Evolutionary conservation across 2,113 vertebrate genomes (phyloP).

Genomic region (Fulica atra): DNA sequence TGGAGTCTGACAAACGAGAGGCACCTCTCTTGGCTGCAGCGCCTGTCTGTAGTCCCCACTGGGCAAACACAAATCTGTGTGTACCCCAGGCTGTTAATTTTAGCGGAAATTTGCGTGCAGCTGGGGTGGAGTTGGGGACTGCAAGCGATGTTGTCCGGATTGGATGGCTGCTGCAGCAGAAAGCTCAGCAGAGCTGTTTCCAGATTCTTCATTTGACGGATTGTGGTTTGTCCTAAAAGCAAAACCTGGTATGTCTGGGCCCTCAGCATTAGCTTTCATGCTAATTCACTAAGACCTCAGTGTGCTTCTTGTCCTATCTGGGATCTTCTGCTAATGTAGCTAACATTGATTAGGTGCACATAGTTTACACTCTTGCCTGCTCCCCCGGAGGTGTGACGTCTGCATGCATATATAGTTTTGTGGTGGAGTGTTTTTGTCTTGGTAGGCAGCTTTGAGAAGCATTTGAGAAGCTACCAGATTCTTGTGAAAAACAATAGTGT

Average conservation of each 20-base stretch:
- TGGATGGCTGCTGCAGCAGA: background rate
- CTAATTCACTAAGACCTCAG: background rate
- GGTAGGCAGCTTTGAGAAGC: background rate
- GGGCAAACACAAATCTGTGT: background rate
- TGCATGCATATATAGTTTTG: background rate
- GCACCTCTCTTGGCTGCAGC: background rate
- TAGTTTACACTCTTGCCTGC: background rate
- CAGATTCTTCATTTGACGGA: background rate
- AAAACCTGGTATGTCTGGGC: background rate
- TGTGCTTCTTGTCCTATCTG: accelerated
- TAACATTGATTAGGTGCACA: accelerated
- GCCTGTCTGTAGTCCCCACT: background rate
- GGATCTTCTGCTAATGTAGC: accelerated
- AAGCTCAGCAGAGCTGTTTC: background rate
- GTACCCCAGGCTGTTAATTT: background rate
- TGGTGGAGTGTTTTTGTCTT: background rate
- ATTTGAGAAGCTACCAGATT: background rate
- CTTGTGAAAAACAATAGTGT: background rate
- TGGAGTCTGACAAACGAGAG: accelerated
- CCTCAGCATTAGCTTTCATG: background rate
- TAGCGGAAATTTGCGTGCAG: background rate
- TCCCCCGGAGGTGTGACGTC: background rate
- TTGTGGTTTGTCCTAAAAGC: background rate
- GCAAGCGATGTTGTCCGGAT: accelerated
- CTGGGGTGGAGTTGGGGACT: background rate